phyloP scores from a whole-genome alignment of 2,888 invertebrate genomes.

The Lasioglossum lativentre region DNA sequence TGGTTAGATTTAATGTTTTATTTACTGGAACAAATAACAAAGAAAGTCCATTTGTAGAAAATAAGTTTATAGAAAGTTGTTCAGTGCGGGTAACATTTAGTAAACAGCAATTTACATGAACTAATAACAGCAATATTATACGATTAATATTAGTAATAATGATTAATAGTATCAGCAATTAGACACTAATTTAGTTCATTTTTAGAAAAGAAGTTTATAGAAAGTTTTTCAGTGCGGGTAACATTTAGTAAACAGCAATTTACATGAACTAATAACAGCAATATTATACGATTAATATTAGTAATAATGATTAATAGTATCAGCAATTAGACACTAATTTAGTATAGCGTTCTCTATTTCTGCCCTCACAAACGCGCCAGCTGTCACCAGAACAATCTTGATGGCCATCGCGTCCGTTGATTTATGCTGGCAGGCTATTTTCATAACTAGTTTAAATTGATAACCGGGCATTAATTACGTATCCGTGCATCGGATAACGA shows the following conservation, averaged over 20 bases:
- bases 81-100: not conserved
- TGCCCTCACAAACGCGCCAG: not conserved
- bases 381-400: not conserved
- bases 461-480: not conserved
- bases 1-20: too few species aligned
- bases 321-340: not conserved
- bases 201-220: not conserved
- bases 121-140: not conserved
- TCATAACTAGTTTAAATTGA: conserved; percentile 1
- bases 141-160: not conserved
- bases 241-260: not conserved
- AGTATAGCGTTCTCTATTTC: not conserved
- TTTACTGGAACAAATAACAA: not conserved
- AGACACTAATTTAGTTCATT: not conserved
- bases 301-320: not conserved
- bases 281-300: not conserved
- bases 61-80: too few species aligned
- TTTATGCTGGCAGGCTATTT: not conserved
- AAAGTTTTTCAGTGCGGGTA: too few species aligned
- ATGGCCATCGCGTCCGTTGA: not conserved
- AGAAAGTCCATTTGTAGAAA: not conserved
- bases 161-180: not conserved
- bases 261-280: not conserved
- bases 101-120: not conserved
- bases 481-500: not conserved